Evolutionary conservation across 1,140 invertebrate genomes (phyloP).

Genomic region (Lepidurus arcticus): DNA sequence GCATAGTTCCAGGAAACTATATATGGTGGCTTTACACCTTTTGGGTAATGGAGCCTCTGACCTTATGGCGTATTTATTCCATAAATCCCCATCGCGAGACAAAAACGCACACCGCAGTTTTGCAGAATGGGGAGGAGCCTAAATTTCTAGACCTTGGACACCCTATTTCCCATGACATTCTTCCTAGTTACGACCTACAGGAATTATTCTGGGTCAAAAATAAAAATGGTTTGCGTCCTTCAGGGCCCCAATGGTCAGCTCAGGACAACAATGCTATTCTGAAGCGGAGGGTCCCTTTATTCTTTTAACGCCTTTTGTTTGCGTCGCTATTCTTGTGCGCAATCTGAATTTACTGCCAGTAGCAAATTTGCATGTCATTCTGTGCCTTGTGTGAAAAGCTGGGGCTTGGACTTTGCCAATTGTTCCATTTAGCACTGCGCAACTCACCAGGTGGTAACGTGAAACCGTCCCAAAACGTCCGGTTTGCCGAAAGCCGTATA

Average conservation of each 20-base stretch:
- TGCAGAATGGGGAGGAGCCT: not conserved
- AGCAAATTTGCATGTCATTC: conserved; percentile 19
- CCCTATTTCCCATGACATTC: not conserved
- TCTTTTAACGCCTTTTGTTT: not conserved
- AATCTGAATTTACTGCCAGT: conserved; percentile 5
- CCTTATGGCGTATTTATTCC: not conserved
- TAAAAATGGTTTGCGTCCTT: too few relatives aligned
- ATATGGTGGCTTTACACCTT: conserved; percentile 5
- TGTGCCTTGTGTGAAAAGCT: not conserved
- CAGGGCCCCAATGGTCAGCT: too few relatives aligned
- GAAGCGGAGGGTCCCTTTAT: too few relatives aligned
- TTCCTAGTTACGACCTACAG: not conserved
- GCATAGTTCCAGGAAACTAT: conserved; percentile 5
- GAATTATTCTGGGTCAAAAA: not conserved
- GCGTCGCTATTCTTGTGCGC: not conserved
- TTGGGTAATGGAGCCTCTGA: not conserved
- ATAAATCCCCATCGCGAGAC: not conserved
- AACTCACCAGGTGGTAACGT: not conserved
- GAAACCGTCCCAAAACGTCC: not conserved
- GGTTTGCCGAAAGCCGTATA: not conserved
- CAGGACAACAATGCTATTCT: too few relatives aligned
- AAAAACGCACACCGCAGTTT: not conserved
- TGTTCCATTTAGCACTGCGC: not conserved
- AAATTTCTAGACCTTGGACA: not conserved
- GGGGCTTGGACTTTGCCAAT: conserved; percentile 7